phyloP scores from a whole-genome alignment of 53 echinoderm and acorn worm genomes.

The Patiria pectinifera region DNA sequence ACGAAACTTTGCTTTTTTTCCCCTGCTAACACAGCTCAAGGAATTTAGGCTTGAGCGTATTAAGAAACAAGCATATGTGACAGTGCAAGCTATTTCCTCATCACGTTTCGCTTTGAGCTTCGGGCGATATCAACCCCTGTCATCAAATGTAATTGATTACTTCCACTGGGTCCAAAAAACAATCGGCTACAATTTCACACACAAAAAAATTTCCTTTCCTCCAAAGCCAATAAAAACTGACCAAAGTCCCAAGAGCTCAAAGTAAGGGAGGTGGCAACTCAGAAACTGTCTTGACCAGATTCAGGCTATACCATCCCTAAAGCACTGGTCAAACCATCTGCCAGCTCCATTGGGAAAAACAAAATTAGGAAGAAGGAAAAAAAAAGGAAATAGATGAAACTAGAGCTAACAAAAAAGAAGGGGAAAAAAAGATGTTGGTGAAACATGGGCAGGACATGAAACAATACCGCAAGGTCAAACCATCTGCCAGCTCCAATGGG shows the following conservation, averaged over 20 bases:
- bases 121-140: neutral
- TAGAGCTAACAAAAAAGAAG: too few relatives aligned
- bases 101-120: neutral
- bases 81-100: neutral
- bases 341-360: neutral
- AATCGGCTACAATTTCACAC: slow-evolving; percentile 7
- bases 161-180: slow-evolving; percentile 7
- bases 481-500: slow-evolving; percentile 15
- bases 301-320: neutral
- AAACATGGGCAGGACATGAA: too few relatives aligned
- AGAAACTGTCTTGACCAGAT: neutral
- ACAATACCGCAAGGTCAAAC: neutral
- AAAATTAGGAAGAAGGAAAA: neutral
- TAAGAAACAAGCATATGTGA: neutral
- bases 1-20: too few relatives aligned
- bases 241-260: slow-evolving; percentile 5
- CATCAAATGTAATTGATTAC: slow-evolving; percentile 37
- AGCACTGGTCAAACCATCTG: neutral
- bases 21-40: too few relatives aligned
- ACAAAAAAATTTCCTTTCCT: neutral
- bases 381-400: neutral
- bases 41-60: too few relatives aligned
- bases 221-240: neutral
- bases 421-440: neutral
- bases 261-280: neutral